Base-by-base conservation (phyloP, 1,140 invertebrate genomes). In the Drosophila takahashii region DNA sequence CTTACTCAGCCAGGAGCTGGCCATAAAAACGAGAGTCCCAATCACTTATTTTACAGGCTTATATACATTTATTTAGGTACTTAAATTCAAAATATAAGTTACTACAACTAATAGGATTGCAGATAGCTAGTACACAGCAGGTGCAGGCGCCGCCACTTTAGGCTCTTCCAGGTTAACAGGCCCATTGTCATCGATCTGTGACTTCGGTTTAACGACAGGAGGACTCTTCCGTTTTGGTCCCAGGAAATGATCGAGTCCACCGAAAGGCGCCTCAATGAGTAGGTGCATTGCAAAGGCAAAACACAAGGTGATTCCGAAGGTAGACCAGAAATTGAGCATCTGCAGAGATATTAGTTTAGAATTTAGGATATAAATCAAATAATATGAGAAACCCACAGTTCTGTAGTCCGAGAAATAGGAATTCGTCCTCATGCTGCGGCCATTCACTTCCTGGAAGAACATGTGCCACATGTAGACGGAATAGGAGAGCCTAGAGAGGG, bases 381-480 rank as follows among this genome's bases (percentile, higher is more conserved):
- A 47, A 13, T 7, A 2, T n/a, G 10, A 0, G 15, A 11, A 13
- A 29, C 74, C 7, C 66, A 84, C 80, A 58, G 65, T 51, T 59
- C 54, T 71, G 52, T 81, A 84, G 10, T 81, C 29, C 3, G 79
- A 79, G 15, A 72, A 84, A 15, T 83, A 62, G 0, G 61, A 57
- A 10, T 76, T 79, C 0, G 66, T 61, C 8, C 77, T 42, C 0
- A 32, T 50, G 7, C 47, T 75, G 16, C 53, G 48, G 0, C 16
- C 29, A 15, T 78, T 80, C 1, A 78, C 13, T 4, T 66, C 72
- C 22, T 65, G 54, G 11, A 93, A 15, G 8, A 84, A 69, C 32
- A 87, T 90, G 67, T 94, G 93, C 18, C 93, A 81, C 2, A 94
- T 64, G 70, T 93, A 94, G 79, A 94, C 92, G 6, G 90, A 93